Percentiles rank a stretch among this genome's conserved stretches.
Evolutionary conservation across 2,797 vertebrate genomes (phyloP).

Genomic region (Syngnathus rostellatus): DNA sequence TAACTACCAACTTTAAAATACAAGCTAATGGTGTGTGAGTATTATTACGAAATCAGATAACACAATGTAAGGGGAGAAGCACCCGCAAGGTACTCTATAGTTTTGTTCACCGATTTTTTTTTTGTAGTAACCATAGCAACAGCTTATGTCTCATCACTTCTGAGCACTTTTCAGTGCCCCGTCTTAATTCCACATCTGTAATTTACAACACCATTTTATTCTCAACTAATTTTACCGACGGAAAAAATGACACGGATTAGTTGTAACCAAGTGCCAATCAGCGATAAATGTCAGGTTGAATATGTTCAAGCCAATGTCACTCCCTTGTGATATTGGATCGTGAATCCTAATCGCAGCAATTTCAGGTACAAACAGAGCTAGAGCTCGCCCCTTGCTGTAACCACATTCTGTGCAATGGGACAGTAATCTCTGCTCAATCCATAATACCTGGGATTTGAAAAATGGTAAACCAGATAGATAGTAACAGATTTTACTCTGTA

Average conservation of each 20-base stretch:
- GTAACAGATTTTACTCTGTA: constrained; percentile 53
- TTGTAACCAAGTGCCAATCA: constrained; percentile 98
- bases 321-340: constrained; percentile 67
- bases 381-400: constrained; percentile 42
- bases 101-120: constrained; percentile 20
- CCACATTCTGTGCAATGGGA: constrained; percentile 41
- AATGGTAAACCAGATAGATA: constrained; percentile 69
- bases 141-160: constrained; percentile 37
- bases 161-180: constrained; percentile 30
- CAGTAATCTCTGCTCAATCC: constrained; percentile 68
- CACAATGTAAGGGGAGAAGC: neutral
- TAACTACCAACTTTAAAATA: neutral
- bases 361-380: constrained; percentile 51
- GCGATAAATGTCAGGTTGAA: constrained; percentile 83
- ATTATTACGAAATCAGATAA: neutral
- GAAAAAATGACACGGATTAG: constrained; percentile 92
- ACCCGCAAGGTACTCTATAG: neutral
- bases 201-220: constrained; percentile 89
- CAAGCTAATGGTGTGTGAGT: neutral
- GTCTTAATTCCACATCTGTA: constrained; percentile 57
- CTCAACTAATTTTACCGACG: constrained; percentile 86
- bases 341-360: constrained; percentile 64
- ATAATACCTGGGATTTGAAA: constrained; percentile 63
- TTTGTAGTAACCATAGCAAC: constrained; percentile 61
- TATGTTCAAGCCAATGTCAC: constrained; percentile 53